Percentiles rank a stretch among this genome's conserved stretches.
Conservation (phyloP, 2,888 invertebrate species). For the Stegana nigrithorax region DNA sequence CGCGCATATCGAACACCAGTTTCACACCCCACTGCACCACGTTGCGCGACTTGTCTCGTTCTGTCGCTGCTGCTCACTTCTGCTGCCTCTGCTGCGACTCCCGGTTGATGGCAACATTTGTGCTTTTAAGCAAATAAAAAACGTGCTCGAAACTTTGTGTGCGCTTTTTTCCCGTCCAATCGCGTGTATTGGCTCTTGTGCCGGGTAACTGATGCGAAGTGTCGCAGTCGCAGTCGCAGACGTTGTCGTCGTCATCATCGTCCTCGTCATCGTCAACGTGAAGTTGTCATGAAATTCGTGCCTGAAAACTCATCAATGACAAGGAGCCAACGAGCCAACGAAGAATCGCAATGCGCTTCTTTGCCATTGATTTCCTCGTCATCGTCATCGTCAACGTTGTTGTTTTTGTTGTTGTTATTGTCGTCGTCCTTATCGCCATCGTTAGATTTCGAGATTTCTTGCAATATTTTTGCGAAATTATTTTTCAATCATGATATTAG, state of each 20-base stretch:
- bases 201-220: neutral
- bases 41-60: neutral
- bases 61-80: neutral
- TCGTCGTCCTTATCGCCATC: neutral
- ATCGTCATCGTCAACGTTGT: neutral
- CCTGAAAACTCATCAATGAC: conserved; percentile 8
- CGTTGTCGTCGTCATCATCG: neutral
- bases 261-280: neutral
- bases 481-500: conserved; percentile 51
- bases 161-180: neutral
- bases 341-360: too few relatives aligned
- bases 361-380: too few relatives aligned
- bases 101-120: conserved; percentile 11
- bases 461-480: conserved; percentile 44
- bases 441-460: conserved; percentile 25
- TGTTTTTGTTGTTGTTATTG: neutral
- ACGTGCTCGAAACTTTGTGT: conserved; percentile 44
- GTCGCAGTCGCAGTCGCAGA: neutral
- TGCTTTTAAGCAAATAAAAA: conserved; percentile 31
- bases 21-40: neutral
- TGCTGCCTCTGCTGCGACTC: neutral
- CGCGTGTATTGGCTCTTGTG: neutral
- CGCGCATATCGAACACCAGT: neutral
- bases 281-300: too few relatives aligned
- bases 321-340: too few relatives aligned